phyloP scores from a whole-genome alignment of 2,797 vertebrate genomes.

The Distichodus sexfasciatus region DNA sequence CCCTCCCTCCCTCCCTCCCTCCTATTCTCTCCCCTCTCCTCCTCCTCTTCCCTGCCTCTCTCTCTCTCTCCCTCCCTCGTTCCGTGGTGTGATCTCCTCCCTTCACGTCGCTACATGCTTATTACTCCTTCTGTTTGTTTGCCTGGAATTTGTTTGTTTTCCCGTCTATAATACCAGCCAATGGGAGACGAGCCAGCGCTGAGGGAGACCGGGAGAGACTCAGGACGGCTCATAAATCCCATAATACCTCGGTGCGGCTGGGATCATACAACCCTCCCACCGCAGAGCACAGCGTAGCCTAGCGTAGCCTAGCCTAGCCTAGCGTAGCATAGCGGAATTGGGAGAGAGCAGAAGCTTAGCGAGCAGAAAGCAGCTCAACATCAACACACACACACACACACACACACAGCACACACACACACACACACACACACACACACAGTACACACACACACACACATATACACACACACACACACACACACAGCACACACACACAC shows the following conservation, averaged over 20 bases:
- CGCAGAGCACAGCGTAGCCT: constrained; percentile 49
- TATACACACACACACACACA: too few species aligned
- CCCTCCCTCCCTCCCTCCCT: too few species aligned
- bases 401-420: too few species aligned
- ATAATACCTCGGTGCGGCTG: constrained; percentile 62
- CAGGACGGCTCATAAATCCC: constrained; percentile 68
- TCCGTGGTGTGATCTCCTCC: constrained; percentile 56
- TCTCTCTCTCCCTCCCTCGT: constrained; percentile 33
- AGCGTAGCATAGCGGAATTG: too few species aligned
- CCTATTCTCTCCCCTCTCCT: too few species aligned
- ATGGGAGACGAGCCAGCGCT: constrained; percentile 61
- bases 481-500: too few species aligned
- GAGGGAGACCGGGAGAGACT: constrained; percentile 51
- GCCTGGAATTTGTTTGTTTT: constrained; percentile 57
- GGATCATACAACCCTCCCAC: constrained; percentile 49
- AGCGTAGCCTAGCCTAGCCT: too few species aligned
- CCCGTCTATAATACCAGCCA: constrained; percentile 68
- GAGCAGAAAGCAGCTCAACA: too few species aligned
- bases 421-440: too few species aligned
- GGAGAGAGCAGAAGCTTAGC: constrained; percentile 68
- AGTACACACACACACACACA: too few species aligned
- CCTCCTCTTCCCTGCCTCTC: neutral
- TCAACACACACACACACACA: too few species aligned
- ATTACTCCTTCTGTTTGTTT: constrained; percentile 71
- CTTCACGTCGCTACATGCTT: constrained; percentile 67